Evolutionary conservation across 2,888 invertebrate genomes (phyloP), one percentile per base, ranked within the genome.

Genomic region (Eledone cirrhosa): DNA sequence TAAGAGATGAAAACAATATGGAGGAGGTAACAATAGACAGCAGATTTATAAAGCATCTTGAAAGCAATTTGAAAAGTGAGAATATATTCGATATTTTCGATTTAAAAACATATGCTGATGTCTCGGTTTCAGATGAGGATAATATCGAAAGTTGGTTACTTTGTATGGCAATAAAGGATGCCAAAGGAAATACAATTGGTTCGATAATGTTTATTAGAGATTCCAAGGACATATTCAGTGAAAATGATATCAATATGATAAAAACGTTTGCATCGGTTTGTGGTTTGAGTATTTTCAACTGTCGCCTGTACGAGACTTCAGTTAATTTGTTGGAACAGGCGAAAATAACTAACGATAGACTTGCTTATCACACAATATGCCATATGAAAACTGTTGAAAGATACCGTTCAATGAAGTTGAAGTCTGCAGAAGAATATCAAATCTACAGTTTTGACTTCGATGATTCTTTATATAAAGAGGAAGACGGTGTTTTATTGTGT

Each of bases 251-350:
- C 13, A 41, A 72, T n/a, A 72, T 72, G 72, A 72, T 72, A 31
- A 41, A 91, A 91, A 97, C 98, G 5, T 98, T 98, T 90, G 97
- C 98, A 27, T 97, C 98, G 83, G 98, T 98, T 91, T 98, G 97
- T 90, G 98, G 97, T 1, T 93, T 97, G 22, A 98, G 98, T 14
- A 97, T 98, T 82, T 97, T 98, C 91, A 98, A 98, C 90, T 97
- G 97, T 7, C 97, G 97, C 90, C 97, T 98, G 96, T 98, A 98
- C 91, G 98, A 98, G 90, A 97, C 96, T 86, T 98, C 97, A 7
- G 97, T 97, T 90, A 95, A 96, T 89, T 92, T 98, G 81, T 98
- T 97, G 97, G 97, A 97, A 0, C 97, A 97, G 88, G 98, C 98
- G 90, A 97, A 96, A 92, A 97, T 98, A 65, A 98, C 98, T 0